These are phyloP conservation scores for Drosophila tristis DNA, from an alignment of 1,140 invertebrate genomes.

Conservation along the genomic window DNA sequence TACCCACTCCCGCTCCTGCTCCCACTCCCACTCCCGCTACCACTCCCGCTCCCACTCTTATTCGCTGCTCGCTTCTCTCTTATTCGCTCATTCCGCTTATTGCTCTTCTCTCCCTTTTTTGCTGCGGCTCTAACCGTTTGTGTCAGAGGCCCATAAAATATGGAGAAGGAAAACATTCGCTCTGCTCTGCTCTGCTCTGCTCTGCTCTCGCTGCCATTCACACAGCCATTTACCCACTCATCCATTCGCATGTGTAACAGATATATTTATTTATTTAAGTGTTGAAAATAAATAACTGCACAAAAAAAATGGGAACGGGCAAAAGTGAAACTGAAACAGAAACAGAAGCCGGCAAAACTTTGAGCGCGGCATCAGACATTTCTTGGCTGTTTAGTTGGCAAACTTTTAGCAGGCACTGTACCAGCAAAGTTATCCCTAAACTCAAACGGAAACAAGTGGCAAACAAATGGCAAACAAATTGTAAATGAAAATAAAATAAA, in stretches of 20 bases:
- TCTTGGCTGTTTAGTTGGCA: constrained; percentile 27
- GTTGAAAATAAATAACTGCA: constrained; percentile 34
- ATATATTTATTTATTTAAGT: constrained; percentile 51
- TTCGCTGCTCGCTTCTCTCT: too few species aligned
- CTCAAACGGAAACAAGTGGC: constrained; percentile 46
- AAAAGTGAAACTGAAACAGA: constrained; percentile 37
- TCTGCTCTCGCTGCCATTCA: neutral
- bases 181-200: too few species aligned
- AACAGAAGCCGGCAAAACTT: constrained; percentile 1
- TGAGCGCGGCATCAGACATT: constrained; percentile 35
- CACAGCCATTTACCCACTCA: neutral
- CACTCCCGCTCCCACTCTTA: neutral
- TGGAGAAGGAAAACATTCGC: neutral
- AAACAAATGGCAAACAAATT: constrained; percentile 65
- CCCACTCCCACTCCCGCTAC: neutral
- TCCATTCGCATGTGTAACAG: constrained; percentile 12
- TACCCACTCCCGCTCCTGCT: too few species aligned
- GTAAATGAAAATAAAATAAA: constrained; percentile 23
- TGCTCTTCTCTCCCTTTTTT: too few species aligned
- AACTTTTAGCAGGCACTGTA: constrained; percentile 43
- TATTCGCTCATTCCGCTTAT: too few species aligned
- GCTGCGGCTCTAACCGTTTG: neutral
- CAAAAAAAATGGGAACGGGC: constrained; percentile 4
- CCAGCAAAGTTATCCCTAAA: constrained; percentile 26
- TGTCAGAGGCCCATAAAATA: constrained; percentile 24